Conservation (phyloP, 2,113 vertebrate species). For the Anas platyrhynchos region DNA sequence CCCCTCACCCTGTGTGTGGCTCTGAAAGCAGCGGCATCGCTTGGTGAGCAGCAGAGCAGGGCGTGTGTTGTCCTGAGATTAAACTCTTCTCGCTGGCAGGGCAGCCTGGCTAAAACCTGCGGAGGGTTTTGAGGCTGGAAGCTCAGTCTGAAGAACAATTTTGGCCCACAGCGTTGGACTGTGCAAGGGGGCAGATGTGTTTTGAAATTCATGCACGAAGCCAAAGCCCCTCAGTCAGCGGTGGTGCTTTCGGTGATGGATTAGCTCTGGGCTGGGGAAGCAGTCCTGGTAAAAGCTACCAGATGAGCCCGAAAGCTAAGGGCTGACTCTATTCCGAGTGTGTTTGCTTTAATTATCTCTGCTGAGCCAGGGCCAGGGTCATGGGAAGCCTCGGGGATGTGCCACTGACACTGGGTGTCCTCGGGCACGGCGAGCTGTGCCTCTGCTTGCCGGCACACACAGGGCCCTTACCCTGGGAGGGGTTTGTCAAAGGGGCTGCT, state of each 20-base stretch:
- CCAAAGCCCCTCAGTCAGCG: background rate
- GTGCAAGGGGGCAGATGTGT: background rate
- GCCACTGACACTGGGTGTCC: background rate
- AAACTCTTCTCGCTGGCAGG: background rate
- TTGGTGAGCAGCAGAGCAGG: accelerated
- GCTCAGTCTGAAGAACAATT: background rate
- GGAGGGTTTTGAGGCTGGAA: background rate
- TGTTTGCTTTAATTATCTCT: background rate
- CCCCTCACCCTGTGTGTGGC: accelerated
- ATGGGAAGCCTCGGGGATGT: background rate
- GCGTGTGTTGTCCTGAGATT: accelerated
- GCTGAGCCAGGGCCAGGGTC: background rate
- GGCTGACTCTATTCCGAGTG: background rate
- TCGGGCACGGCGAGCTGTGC: background rate
- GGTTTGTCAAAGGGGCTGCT: background rate
- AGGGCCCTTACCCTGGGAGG: background rate
- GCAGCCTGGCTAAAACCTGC: background rate
- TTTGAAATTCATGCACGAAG: background rate
- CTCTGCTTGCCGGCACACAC: too few relatives aligned
- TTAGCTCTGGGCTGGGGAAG: background rate
- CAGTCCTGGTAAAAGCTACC: background rate
- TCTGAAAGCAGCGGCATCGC: background rate
- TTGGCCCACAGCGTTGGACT: background rate
- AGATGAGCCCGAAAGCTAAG: background rate
- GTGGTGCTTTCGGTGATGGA: background rate